A percentile compares a stretch with the other conserved stretches of the same genome.
These are phyloP conservation scores for Zygaena filipendulae DNA, from an alignment of 2,888 invertebrate genomes.

Conservation along the genomic window DNA sequence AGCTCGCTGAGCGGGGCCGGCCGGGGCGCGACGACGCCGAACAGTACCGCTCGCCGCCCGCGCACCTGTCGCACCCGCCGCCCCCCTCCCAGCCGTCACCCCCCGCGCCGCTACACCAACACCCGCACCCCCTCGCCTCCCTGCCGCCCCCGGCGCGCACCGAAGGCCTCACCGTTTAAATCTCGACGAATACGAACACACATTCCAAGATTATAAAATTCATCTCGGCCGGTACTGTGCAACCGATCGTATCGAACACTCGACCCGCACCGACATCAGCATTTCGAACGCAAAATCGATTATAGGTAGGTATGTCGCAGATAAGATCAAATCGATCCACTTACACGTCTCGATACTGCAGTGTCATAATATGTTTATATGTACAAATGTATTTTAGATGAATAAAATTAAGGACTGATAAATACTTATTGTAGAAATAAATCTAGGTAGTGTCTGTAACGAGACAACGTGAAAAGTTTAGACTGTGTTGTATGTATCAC, in stretches of 20 bases:
- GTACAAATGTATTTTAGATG: conserved; percentile 57
- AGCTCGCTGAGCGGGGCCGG: conserved; percentile 59
- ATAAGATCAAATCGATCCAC: no score
- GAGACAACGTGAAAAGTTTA: conserved; percentile 44
- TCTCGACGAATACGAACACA: conserved; percentile 22
- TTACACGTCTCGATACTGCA: conserved; percentile 9
- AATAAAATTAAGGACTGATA: conserved; percentile 37
- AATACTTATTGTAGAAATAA: conserved; percentile 26
- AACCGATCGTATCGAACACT: not conserved
- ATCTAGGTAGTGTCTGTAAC: conserved; percentile 37
- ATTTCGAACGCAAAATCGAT: conserved; percentile 4
- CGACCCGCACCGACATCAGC: conserved; percentile 10
- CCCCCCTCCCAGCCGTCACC: conserved; percentile 42
- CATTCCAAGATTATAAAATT: conserved; percentile 34
- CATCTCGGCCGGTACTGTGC: no score
- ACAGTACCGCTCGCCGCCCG: conserved; percentile 50
- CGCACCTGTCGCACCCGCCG: conserved; percentile 43
- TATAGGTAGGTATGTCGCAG: not conserved
- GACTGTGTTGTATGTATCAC: conserved; percentile 49
- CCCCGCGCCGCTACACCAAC: conserved; percentile 45
- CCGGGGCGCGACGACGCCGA: conserved; percentile 60
- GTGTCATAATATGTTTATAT: conserved; percentile 44
- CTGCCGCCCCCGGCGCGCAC: conserved; percentile 73
- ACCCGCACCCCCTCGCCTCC: conserved; percentile 62
- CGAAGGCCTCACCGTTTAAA: conserved; percentile 80